A percentile compares a stretch with the other conserved stretches of the same genome.
Evolutionary conservation across 2,888 invertebrate genomes (phyloP).

Genomic region (Synergus itoensis): DNA sequence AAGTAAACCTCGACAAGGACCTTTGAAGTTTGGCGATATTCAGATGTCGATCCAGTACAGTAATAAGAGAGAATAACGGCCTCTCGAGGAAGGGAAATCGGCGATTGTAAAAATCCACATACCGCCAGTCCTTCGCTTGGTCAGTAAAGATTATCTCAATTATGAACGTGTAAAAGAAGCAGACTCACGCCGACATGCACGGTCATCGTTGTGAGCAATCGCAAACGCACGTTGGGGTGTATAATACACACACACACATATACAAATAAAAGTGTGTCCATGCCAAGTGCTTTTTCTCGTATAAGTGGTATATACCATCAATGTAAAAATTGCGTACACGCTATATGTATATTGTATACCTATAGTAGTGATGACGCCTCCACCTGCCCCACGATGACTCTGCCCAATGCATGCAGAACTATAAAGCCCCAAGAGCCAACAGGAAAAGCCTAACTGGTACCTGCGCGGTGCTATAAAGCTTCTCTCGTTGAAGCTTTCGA

Average conservation of each 20-base stretch:
- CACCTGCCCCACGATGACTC: slow-evolving; percentile 63
- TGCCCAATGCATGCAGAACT: slow-evolving; percentile 60
- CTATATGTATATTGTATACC: slow-evolving; percentile 16
- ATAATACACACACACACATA: slow-evolving; percentile 47
- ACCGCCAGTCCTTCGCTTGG: slow-evolving; percentile 64
- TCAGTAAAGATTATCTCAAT: slow-evolving; percentile 73
- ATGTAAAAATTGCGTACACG: not conserved
- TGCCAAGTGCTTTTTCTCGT: not conserved
- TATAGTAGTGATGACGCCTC: slow-evolving; percentile 62
- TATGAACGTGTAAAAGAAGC: slow-evolving; percentile 74
- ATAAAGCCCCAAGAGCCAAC: slow-evolving; percentile 61
- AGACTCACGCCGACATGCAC: slow-evolving; percentile 69
- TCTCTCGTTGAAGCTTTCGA: slow-evolving; percentile 31
- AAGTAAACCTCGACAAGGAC: slow-evolving; percentile 20
- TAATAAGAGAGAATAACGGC: slow-evolving; percentile 60
- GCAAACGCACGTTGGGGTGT: slow-evolving; percentile 49
- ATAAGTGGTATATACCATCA: not conserved
- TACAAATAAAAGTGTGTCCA: slow-evolving; percentile 47
- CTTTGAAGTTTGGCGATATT: slow-evolving; percentile 49
- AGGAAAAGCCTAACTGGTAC: slow-evolving; percentile 63
- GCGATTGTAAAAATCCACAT: slow-evolving; percentile 71
- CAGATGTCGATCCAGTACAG: slow-evolving; percentile 52
- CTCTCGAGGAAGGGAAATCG: slow-evolving; percentile 62
- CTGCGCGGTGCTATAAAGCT: slow-evolving; percentile 47
- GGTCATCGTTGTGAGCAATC: slow-evolving; percentile 64